phyloP scores from a whole-genome alignment of 1,140 invertebrate species.

The Aphis gossypii region DNA sequence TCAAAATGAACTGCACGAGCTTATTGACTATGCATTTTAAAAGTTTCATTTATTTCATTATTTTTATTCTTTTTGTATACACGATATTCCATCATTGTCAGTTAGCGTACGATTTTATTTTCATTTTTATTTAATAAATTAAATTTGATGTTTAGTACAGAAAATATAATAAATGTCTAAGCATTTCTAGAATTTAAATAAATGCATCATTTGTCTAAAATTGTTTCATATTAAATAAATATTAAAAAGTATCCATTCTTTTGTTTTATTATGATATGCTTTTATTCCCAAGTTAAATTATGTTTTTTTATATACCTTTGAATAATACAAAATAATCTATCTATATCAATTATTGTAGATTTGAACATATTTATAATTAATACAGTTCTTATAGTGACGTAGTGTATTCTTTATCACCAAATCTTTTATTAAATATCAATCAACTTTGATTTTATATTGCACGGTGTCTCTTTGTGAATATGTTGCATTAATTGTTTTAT shows the following conservation, averaged over 20 bases:
- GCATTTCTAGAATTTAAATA: background rate
- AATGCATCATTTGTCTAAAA: background rate
- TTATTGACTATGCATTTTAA: slow-evolving; percentile 20
- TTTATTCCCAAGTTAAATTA: background rate
- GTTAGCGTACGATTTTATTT: slow-evolving; percentile 6
- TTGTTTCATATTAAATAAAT: background rate
- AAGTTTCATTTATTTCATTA: background rate
- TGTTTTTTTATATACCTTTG: background rate
- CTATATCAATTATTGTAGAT: too few relatives aligned
- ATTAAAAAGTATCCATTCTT: too few relatives aligned
- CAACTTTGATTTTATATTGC: background rate
- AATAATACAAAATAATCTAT: too few relatives aligned
- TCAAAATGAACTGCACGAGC: background rate
- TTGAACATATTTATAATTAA: too few relatives aligned
- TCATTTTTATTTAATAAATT: background rate
- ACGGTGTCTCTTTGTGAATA: background rate
- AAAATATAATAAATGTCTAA: background rate
- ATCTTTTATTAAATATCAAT: background rate
- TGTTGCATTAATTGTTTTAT: background rate
- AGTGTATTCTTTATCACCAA: too few relatives aligned
- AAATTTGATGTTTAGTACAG: background rate
- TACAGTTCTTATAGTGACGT: too few relatives aligned
- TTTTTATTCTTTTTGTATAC: background rate
- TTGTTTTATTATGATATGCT: too few relatives aligned
- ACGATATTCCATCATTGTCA: slow-evolving; percentile 28